A percentile compares a stretch with the other conserved stretches of the same genome.
These are phyloP conservation scores for Sorex araneus DNA, from an alignment of 2,113 vertebrate species.

Conservation along the genomic window DNA sequence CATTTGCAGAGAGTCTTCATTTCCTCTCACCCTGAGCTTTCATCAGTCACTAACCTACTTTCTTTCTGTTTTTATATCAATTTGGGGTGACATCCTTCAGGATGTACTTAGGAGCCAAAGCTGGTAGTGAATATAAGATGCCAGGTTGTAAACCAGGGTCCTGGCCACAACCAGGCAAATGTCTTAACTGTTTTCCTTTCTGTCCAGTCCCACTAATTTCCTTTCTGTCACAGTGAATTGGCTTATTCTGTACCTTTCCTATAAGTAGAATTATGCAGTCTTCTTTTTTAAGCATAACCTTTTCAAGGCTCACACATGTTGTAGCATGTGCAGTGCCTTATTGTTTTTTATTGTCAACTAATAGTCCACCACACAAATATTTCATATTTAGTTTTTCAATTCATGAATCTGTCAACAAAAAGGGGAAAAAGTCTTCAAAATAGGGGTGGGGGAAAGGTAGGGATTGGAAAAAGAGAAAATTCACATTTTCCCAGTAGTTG, in stretches of 20 bases:
- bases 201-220: too few species aligned
- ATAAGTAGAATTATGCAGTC: not conserved
- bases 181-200: too few species aligned
- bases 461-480: not conserved
- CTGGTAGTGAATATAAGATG: too few species aligned
- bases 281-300: not conserved
- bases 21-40: not conserved
- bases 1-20: not conserved
- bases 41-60: not conserved
- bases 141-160: too few species aligned
- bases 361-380: not conserved
- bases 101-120: too few species aligned
- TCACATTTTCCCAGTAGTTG: not conserved
- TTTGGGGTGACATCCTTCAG: too few species aligned
- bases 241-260: not conserved
- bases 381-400: not conserved
- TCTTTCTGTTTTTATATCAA: too few species aligned
- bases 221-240: not conserved
- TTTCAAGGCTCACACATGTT: not conserved
- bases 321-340: not conserved
- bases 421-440: not conserved
- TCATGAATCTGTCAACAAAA: not conserved
- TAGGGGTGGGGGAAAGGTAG: rapidly evolving
- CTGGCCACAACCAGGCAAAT: too few species aligned
- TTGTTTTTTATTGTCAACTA: not conserved